Evolutionary conservation across 2,888 invertebrate species (phyloP), one percentile per base, ranked within the genome.

Genomic region (Phyllotreta striolata): DNA sequence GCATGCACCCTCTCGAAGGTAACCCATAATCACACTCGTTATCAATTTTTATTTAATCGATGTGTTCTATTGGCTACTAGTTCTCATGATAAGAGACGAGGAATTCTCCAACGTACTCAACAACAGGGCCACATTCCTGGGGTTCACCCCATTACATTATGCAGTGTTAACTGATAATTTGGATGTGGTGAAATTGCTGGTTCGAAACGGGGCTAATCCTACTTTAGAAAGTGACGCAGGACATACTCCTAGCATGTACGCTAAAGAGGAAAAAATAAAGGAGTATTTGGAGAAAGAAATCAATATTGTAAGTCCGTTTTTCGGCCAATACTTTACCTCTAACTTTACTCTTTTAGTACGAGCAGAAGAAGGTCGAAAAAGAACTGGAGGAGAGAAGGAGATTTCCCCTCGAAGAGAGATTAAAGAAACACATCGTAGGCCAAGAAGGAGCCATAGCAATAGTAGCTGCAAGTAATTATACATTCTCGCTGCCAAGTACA

Each of bases 81-180:
- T 88, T 52, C 74, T 89, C 66, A 83, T 86, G 80, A 84, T 86
- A 37, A 85, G 95, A 68, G 94, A 95, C 78, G 90, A 92, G 68
- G 93, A 95, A 79, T 96, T 96, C 82, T 89, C 89, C 72, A 85
- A 87, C 72, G 81, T 85, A 46, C 84, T 91, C 79, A 89, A 89
- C 76, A 87, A 86, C 72, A 85, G 88, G 73, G 91, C 91, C 0
- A 90, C 89, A 6, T 95, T 93, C 81, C 85, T 88, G 70, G 95
- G 93, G 38, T 94, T 93, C 82, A 95, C 95, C 60, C 89, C 95
- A 54, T 84, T 96, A 69, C 95, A 96, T 81, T 96, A 96, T 84
- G 95, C 95, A 7, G 92, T 90, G 55, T 83, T 96, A 47, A 86
- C 88, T 1, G 90, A 94, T 82, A 88, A 90, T 70, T 75, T 84